phyloP scores from a whole-genome alignment of 2,888 invertebrate species.

The Diaphora mendica region DNA sequence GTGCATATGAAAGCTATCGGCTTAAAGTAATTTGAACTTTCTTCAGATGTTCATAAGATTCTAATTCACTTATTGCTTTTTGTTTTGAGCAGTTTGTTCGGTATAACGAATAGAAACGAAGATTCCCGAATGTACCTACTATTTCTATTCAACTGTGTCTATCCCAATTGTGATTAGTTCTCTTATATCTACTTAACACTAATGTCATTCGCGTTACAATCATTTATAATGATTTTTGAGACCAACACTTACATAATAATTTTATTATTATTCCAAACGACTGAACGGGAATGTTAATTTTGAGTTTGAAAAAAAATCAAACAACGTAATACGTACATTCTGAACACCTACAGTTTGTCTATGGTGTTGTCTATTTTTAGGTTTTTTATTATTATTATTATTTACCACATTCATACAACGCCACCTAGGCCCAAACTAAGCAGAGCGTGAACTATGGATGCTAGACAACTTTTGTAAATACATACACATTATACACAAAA shows the following conservation, averaged over 20 bases:
- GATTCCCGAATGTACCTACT: background rate
- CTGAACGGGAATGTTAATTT: constrained; percentile 75
- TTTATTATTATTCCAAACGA: constrained; percentile 59
- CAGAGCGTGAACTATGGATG: no score
- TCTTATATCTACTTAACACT: constrained; percentile 53
- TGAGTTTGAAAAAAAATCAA: constrained; percentile 64
- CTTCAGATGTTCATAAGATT: background rate
- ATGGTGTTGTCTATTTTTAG: background rate
- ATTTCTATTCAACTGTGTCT: background rate
- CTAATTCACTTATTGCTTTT: background rate
- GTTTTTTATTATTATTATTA: no score
- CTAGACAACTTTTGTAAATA: no score
- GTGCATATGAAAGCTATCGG: background rate
- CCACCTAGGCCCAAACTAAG: no score
- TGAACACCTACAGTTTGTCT: constrained; percentile 13
- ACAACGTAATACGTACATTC: constrained; percentile 20
- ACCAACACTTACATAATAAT: constrained; percentile 65
- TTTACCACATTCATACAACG: background rate
- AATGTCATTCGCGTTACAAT: constrained; percentile 74
- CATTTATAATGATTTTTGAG: constrained; percentile 68
- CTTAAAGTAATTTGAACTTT: background rate
- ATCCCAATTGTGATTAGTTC: constrained; percentile 30
- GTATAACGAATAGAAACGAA: background rate
- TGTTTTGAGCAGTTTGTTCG: background rate
- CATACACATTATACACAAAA: no score